These are phyloP conservation scores for Matsumurasca onukii DNA, from an alignment of 1,140 invertebrate species.

Conservation along the genomic window DNA sequence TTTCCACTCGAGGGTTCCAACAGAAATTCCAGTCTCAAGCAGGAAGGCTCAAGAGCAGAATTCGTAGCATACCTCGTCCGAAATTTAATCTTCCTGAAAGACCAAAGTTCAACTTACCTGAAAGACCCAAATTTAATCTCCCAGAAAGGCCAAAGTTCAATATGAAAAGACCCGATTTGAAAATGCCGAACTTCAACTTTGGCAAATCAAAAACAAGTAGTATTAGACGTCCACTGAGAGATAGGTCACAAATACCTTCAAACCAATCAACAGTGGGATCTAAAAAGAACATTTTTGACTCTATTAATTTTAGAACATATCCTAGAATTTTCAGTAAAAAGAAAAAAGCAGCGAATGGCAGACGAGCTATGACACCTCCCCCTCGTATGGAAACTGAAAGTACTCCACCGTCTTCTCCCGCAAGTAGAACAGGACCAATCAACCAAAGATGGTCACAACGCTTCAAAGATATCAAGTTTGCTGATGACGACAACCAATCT, in stretches of 20 bases:
- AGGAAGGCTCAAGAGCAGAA: constrained; percentile 36
- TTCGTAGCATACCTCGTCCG: constrained; percentile 39
- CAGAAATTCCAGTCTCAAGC: constrained; percentile 59
- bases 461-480: constrained; percentile 39
- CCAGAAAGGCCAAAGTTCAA: constrained; percentile 54
- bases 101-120: constrained; percentile 60
- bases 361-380: constrained; percentile 34
- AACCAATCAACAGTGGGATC: constrained; percentile 32
- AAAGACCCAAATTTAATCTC: constrained; percentile 59
- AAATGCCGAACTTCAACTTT: constrained; percentile 34
- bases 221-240: constrained; percentile 38
- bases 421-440: constrained; percentile 28
- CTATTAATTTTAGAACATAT: constrained; percentile 68
- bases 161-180: constrained; percentile 30
- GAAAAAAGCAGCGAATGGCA: constrained; percentile 42
- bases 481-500: constrained; percentile 35
- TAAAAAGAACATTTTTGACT: constrained; percentile 58
- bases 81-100: constrained; percentile 54
- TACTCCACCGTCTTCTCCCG: constrained; percentile 32
- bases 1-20: constrained; percentile 49
- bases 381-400: constrained; percentile 35
- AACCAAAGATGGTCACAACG: constrained; percentile 33
- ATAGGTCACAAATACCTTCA: constrained; percentile 30
- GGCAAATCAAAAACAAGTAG: constrained; percentile 33
- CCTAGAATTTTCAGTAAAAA: constrained; percentile 70